phyloP scores from a whole-genome alignment of 2,113 vertebrate species.

The Willisornis vidua region DNA sequence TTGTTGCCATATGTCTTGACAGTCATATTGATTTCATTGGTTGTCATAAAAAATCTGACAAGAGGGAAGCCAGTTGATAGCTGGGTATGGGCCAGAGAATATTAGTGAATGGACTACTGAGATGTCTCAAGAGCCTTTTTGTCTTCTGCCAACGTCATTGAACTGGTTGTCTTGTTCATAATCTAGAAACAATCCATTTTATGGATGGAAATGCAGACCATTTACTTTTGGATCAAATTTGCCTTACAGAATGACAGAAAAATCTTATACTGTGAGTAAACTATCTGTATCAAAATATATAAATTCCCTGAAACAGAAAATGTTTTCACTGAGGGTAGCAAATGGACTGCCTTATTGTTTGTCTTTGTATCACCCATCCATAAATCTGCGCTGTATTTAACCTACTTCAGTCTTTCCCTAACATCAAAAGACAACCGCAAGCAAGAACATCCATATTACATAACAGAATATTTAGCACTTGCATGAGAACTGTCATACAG shows the following conservation, averaged over 20 bases:
- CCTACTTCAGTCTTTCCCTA: not conserved
- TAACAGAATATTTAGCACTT: conserved; percentile 55
- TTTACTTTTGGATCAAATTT: conserved; percentile 2
- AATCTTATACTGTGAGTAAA: not conserved
- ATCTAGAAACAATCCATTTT: not conserved
- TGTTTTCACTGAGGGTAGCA: not conserved
- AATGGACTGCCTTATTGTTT: conserved; percentile 11
- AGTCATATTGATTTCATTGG: conserved; percentile 47
- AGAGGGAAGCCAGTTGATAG: not conserved
- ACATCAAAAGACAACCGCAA: conserved; percentile 53
- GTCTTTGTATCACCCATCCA: not conserved
- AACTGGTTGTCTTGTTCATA: not conserved
- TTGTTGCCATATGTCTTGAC: conserved; percentile 50
- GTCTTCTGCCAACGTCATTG: not conserved
- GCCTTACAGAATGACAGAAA: not conserved
- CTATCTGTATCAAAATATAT: not conserved
- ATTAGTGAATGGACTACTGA: not conserved
- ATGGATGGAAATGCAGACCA: not conserved
- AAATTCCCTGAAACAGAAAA: not conserved
- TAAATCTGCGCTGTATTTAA: conserved; percentile 21
- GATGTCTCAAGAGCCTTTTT: conserved; percentile 7
- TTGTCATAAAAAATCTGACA: conserved; percentile 48
- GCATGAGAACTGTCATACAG: conserved; percentile 39
- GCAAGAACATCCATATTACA: conserved; percentile 38
- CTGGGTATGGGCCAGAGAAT: conserved; percentile 26